Base-by-base conservation (phyloP, 2,113 vertebrate species). In the Pterocles burchelli region DNA sequence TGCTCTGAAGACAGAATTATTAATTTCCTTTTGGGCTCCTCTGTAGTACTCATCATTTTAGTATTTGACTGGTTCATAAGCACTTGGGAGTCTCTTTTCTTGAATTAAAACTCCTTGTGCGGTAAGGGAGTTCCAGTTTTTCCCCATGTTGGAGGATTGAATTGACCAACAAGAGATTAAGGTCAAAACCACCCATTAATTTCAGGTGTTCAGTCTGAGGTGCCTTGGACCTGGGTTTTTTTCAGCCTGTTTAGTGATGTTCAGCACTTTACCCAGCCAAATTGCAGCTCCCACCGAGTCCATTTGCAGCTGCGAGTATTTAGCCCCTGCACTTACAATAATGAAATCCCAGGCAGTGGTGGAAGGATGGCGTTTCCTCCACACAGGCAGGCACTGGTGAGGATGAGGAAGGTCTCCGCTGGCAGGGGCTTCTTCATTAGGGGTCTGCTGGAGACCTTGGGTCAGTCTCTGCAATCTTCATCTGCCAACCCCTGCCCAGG, bases 11-110 rank as follows among this genome's bases (percentile, higher is more conserved):
- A 61, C 26, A 78, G 91, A 87, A 89, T 93, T 96, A 95, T 83
- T 94, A 95, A 95, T 97, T 96, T 97, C 77, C 73, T 95, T 91
- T 77, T 86, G 76, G 79, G 80, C 61, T 95, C 15, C n/a, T 96
- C 68, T 82, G 59, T 78, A 84, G 65, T 61, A 61, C 89, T 95
- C 76, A 93, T 90, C 91, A 48, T 81, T 95, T 93, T 51, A 90
- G 58, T 58, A 21, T 90, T 71, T 92, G 83, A 63, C 79, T 86
- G 79, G 63, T 59, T 95, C 46, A 16, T n/a, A 45, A 74, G 59
- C 48, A 34, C 70, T 51, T 77, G 57, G 48, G 91, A 92, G 31
- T 75, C 92, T 78, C 34, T 81, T 48, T 78, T 34, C 76, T 62
- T 86, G 83, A 59, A 90, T 90, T 88, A 91, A 78, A 93, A 52